These are phyloP conservation scores for Tragelaphus imberbis DNA, from an alignment of 2,113 vertebrate species.

Conservation along the genomic window DNA sequence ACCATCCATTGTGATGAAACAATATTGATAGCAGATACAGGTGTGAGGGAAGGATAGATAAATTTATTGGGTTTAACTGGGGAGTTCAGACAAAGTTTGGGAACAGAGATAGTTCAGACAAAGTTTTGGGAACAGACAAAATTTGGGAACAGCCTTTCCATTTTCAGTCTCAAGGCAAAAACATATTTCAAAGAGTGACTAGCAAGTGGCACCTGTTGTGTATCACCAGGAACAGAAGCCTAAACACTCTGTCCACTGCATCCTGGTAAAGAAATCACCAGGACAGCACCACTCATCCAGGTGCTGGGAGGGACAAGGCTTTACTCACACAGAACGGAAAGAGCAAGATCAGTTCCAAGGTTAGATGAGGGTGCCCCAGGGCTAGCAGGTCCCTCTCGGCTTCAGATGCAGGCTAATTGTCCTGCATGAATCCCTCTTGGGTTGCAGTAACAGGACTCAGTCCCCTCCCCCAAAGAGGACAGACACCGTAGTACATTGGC, in stretches of 20 bases:
- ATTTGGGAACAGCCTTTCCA: not conserved
- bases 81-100: not conserved
- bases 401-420: not conserved
- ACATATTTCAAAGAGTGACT: not conserved
- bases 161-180: not conserved
- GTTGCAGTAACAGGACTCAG: not conserved
- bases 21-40: not conserved
- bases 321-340: not conserved
- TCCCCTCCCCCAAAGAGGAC: not conserved
- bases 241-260: not conserved
- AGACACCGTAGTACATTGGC: not conserved
- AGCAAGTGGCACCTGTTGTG: not conserved
- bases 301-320: not conserved
- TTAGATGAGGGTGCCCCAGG: not conserved
- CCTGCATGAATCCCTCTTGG: not conserved
- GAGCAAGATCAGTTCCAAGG: not conserved
- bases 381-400: not conserved
- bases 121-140: not conserved
- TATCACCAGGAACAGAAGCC: not conserved
- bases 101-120: not conserved
- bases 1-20: not conserved
- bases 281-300: not conserved
- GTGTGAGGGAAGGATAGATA: not conserved
- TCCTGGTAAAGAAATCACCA: not conserved
- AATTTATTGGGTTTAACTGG: not conserved